These are phyloP conservation scores for Leguminivora glycinivorella DNA, from an alignment of 1,140 invertebrate genomes.

Conservation along the genomic window DNA sequence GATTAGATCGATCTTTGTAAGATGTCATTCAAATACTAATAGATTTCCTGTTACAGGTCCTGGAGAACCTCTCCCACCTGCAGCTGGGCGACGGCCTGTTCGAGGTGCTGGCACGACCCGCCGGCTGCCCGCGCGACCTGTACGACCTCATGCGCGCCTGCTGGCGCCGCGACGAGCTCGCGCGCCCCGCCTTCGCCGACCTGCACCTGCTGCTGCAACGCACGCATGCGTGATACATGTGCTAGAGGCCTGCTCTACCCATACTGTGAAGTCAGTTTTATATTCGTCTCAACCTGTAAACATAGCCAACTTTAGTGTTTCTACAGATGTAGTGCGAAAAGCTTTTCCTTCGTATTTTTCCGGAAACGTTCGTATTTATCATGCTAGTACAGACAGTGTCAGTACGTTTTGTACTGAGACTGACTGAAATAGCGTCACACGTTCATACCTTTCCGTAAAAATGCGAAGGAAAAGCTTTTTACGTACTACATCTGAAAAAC, in stretches of 20 bases:
- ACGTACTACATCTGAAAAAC: too few relatives aligned
- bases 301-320: too few relatives aligned
- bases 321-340: too few relatives aligned
- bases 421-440: too few relatives aligned
- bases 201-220: constrained; percentile 92
- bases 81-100: constrained; percentile 82
- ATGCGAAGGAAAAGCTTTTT: too few relatives aligned
- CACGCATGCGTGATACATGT: constrained; percentile 79
- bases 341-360: too few relatives aligned
- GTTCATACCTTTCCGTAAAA: too few relatives aligned
- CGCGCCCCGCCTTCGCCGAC: constrained; percentile 91
- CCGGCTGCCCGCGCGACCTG: constrained; percentile 88
- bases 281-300: too few relatives aligned
- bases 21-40: neutral
- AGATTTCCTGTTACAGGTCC: constrained; percentile 78
- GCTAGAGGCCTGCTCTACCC: neutral
- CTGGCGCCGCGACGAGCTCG: constrained; percentile 89
- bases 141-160: constrained; percentile 95
- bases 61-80: constrained; percentile 85
- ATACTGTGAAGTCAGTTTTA: too few relatives aligned
- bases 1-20: neutral
- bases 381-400: too few relatives aligned
- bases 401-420: too few relatives aligned
- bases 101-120: constrained; percentile 83
- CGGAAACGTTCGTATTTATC: too few relatives aligned